Base-by-base conservation (phyloP, 1,140 invertebrate genomes). In the Drosophila oshimai region DNA sequence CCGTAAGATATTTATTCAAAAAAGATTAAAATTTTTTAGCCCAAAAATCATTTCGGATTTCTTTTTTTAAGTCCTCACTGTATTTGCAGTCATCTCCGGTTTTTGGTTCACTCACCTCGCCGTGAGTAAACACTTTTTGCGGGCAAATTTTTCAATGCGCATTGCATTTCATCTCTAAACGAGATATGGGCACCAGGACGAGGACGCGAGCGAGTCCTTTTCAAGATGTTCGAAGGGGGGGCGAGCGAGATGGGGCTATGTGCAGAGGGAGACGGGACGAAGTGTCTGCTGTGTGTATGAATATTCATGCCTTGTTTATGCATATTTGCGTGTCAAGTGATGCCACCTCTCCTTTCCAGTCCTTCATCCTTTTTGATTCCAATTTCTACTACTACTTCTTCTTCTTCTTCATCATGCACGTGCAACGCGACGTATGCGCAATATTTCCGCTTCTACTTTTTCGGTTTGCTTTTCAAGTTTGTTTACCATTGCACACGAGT, bases 281-380 rank as follows among this genome's bases (percentile, higher is more conserved):
- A 50, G 71, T 60, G 69, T 57, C 50, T 69, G 61, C 39, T 58
- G 51, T 70, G 51, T 73, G 79, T 53, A 80, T 89, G 80, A 89
- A 89, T 89, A 89, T 89, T 89, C 80, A 89, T 86, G 69, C 73
- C 86, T 81, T 86, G 76, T 89, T 89, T 89, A 89, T 89, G 80
- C 86, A 89, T 86, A 89, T 86, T 89, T 89, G 87, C 86, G 86
- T 89, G 86, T 89, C 86, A 89, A 89, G 86, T 89, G 86, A 89
- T 61, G 75, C 58, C 46, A 29, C 50, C 42, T 47, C 42, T 47
- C 41, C 46, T 31, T 22, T 22, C 7, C 34, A 26, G 36, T 51
- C 45, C 39, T 60, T 46, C 28, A 15, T 61, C 24, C 58, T 65
- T 6, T n/a, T n/a, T 61, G 28, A 33, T 70, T 33, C 49, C 72